These are phyloP conservation scores for Enhydra lutris DNA, from an alignment of 2,113 vertebrate species.

Conservation along the genomic window DNA sequence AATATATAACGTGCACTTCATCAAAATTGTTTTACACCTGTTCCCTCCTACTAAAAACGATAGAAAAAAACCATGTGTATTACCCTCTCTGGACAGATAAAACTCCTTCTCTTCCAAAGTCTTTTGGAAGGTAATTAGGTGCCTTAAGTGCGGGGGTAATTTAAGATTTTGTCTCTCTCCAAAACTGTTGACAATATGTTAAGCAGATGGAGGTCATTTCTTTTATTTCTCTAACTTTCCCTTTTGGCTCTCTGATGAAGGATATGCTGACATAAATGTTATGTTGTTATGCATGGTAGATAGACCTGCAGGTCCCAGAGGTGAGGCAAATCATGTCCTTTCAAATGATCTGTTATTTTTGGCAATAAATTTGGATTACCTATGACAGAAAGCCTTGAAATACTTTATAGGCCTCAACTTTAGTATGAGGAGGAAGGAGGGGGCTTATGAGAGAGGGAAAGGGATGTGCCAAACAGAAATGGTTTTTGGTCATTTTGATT, in stretches of 20 bases:
- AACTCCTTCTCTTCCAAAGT: constrained; percentile 69
- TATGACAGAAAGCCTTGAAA: constrained; percentile 4
- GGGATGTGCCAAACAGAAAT: constrained; percentile 32
- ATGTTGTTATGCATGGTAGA: constrained; percentile 58
- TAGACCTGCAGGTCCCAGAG: constrained; percentile 18
- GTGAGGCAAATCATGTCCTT: constrained; percentile 56
- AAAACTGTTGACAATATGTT: constrained; percentile 72
- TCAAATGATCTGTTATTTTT: constrained; percentile 67
- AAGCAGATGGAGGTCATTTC: constrained; percentile 73
- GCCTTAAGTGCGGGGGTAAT: constrained; percentile 66
- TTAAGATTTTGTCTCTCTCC: constrained; percentile 73
- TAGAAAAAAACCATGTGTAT: constrained; percentile 47
- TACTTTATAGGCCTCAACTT: constrained; percentile 31
- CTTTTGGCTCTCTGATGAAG: constrained; percentile 36
- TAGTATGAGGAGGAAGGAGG: not conserved
- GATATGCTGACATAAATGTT: constrained; percentile 17
- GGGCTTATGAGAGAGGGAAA: not conserved
- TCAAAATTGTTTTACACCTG: constrained; percentile 75
- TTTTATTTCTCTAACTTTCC: constrained; percentile 64
- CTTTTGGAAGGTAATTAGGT: constrained; percentile 77
- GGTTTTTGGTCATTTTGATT: not conserved
- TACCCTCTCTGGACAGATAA: constrained; percentile 73
- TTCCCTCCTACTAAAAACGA: constrained; percentile 53
- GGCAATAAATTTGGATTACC: constrained; percentile 54
- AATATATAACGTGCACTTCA: constrained; percentile 56